phyloP scores from a whole-genome alignment of 37 sponge, comb jelly and placozoan genomes.

The Tethya wilhelma region DNA sequence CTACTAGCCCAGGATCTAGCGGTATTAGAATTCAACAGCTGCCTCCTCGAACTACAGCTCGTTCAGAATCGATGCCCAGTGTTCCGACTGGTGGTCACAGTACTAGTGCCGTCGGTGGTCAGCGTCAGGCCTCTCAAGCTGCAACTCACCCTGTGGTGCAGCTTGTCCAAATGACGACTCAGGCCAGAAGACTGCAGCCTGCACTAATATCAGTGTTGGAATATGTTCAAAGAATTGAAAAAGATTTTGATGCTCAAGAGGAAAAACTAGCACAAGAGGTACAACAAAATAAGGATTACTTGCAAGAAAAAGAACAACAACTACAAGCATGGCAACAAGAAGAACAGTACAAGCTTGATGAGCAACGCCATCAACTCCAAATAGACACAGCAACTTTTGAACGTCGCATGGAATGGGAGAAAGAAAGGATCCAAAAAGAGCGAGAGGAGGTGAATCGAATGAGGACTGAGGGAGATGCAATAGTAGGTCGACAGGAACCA shows the following conservation, averaged over 20 bases:
- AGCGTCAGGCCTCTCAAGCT: no score
- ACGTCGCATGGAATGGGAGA: background rate
- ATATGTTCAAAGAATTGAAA: constrained; percentile 2
- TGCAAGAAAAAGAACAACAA: constrained; percentile 6
- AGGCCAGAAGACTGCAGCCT: background rate
- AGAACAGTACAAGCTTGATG: background rate
- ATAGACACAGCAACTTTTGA: background rate
- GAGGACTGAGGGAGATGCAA: background rate
- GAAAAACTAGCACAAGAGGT: background rate
- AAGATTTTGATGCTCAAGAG: background rate
- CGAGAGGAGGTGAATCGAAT: background rate
- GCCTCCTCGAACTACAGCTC: no score
- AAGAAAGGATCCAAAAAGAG: background rate
- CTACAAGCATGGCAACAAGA: background rate
- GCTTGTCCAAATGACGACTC: constrained; percentile 1
- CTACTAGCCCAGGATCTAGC: no score
- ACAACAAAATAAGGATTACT: background rate
- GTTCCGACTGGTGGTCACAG: background rate
- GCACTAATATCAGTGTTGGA: constrained; percentile 2
- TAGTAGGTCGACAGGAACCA: background rate
- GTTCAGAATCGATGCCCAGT: background rate
- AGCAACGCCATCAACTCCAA: background rate
- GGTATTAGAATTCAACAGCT: no score
- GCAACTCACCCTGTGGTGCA: background rate
- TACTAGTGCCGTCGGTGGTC: no score